phyloP scores from a whole-genome alignment of 2,797 vertebrate genomes.

The Lates japonicus region DNA sequence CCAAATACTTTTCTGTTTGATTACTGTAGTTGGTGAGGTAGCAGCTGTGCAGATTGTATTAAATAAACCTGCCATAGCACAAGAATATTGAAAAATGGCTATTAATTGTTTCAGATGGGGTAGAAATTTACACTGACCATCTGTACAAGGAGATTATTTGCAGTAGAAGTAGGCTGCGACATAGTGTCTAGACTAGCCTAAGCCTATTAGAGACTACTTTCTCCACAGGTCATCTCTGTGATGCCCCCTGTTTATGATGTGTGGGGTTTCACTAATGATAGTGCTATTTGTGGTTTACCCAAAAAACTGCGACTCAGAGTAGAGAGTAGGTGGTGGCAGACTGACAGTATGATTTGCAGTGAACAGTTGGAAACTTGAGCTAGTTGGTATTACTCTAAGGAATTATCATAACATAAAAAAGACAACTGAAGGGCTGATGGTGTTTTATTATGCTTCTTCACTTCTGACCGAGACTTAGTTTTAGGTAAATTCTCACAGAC shows the following conservation, averaged over 20 bases:
- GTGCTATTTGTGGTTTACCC: slow-evolving; percentile 25
- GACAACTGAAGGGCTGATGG: background rate
- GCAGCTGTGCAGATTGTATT: background rate
- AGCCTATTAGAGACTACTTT: slow-evolving; percentile 75
- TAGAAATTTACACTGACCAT: slow-evolving; percentile 43
- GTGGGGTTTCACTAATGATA: slow-evolving; percentile 36
- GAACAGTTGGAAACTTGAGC: background rate
- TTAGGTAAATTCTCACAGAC: background rate
- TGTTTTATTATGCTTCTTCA: background rate
- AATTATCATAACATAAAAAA: background rate
- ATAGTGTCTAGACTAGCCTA: slow-evolving; percentile 61
- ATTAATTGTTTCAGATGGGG: slow-evolving; percentile 12
- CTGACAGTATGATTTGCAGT: background rate
- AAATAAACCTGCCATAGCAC: background rate
- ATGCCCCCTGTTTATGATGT: slow-evolving; percentile 34
- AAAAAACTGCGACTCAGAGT: slow-evolving; percentile 17
- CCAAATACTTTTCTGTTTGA: background rate
- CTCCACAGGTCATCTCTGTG: slow-evolving; percentile 53
- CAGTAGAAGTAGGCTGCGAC: slow-evolving; percentile 37
- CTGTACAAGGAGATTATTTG: slow-evolving; percentile 55
- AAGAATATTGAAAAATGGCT: background rate
- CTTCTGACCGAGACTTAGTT: background rate
- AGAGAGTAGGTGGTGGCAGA: background rate
- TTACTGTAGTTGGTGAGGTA: background rate
- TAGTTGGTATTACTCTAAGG: background rate